Percentiles rank a stretch among this genome's conserved stretches.
Evolutionary conservation across 2,888 invertebrate species (phyloP).

Genomic region (Gandaritis pyraliata): DNA sequence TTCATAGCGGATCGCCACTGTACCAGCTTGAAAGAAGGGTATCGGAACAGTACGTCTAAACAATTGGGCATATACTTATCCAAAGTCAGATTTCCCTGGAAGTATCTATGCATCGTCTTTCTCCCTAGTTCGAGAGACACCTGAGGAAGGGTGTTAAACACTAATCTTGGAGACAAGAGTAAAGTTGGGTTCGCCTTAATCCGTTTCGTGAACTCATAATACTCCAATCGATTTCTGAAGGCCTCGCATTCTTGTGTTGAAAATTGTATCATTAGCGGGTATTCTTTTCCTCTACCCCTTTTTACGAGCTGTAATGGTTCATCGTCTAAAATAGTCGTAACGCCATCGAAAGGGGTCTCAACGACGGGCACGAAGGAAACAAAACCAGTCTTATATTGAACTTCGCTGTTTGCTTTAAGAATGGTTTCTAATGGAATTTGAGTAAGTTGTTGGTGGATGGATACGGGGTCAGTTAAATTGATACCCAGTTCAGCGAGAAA

Average conservation of each 20-base stretch:
- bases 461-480: background rate
- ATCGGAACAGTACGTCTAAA: background rate
- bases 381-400: background rate
- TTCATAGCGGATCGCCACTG: background rate
- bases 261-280: background rate
- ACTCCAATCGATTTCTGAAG: background rate
- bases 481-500: background rate
- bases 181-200: slow-evolving; percentile 1
- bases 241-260: background rate
- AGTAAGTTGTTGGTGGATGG: background rate
- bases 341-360: background rate
- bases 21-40: background rate
- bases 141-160: slow-evolving; percentile 1
- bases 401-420: background rate
- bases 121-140: background rate
- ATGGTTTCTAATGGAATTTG: background rate
- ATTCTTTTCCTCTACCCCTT: background rate
- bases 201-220: background rate
- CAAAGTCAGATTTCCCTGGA: background rate
- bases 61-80: background rate
- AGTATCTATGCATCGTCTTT: background rate
- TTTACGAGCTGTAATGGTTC: slow-evolving; percentile 1
- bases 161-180: background rate
- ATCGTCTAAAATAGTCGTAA: background rate
- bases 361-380: slow-evolving; percentile 2